Conservation (phyloP, 2,888 invertebrate species). For the Rhimphoctona megacephalus region DNA sequence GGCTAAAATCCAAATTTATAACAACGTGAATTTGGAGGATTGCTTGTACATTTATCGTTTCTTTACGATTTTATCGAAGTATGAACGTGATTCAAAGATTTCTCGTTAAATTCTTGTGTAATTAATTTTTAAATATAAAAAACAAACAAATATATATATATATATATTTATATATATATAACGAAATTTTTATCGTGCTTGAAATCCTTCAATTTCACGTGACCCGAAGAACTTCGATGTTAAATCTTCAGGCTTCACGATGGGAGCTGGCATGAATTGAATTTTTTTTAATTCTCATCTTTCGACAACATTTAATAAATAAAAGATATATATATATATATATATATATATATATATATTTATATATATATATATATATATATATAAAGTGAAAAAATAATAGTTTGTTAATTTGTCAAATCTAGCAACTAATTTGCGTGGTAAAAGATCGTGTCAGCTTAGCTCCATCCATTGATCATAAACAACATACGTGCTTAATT, state of each 20-base stretch:
- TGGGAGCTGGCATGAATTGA: conserved; percentile 36
- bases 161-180: neutral
- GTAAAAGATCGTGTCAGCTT: conserved; percentile 34
- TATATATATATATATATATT: too few species aligned
- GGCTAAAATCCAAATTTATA: conserved; percentile 37
- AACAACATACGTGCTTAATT: neutral
- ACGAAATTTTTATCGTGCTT: neutral
- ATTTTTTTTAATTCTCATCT: conserved; percentile 28
- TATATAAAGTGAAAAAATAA: neutral
- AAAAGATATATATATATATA: neutral
- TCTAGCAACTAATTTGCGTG: conserved; percentile 15
- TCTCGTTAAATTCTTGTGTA: neutral
- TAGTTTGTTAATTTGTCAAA: conserved; percentile 20
- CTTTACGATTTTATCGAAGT: neutral
- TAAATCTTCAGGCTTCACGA: conserved; percentile 21
- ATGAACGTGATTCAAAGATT: neutral
- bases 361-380: neutral
- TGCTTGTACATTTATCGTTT: conserved; percentile 10
- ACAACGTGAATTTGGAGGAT: conserved; percentile 49
- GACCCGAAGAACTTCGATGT: conserved; percentile 17
- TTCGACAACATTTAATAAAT: conserved; percentile 28
- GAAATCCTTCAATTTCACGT: conserved; percentile 29
- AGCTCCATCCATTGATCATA: neutral
- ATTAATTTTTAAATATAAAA: neutral
- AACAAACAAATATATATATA: too few species aligned